Evolutionary conservation across 2,113 vertebrate species (phyloP).

Genomic region (Bombycilla garrulus): DNA sequence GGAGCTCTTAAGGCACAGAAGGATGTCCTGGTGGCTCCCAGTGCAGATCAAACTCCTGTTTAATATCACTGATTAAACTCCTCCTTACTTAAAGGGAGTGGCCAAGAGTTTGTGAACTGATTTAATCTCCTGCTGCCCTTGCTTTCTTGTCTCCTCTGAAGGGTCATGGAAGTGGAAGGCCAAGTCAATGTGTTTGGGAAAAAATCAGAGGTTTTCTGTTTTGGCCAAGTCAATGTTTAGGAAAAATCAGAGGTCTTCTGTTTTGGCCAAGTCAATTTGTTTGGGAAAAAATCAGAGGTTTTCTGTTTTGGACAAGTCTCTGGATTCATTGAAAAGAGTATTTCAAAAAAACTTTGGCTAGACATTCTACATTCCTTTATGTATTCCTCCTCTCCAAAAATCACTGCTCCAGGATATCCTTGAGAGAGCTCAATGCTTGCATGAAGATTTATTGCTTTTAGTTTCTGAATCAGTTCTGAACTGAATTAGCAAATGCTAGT

Average conservation of each 20-base stretch:
- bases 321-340: background rate
- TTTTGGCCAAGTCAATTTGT: background rate
- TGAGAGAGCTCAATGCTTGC: background rate
- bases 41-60: background rate
- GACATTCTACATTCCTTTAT: constrained; percentile 45
- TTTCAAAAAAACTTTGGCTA: constrained; percentile 39
- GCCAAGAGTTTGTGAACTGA: background rate
- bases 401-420: constrained; percentile 17
- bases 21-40: background rate
- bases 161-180: background rate
- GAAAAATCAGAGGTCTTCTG: background rate
- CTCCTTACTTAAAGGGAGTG: background rate
- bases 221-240: background rate
- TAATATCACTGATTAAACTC: background rate
- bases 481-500: background rate
- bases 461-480: background rate
- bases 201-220: background rate
- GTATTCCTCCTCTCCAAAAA: constrained; percentile 32
- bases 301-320: background rate
- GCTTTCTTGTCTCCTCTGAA: background rate
- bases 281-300: background rate
- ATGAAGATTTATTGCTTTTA: constrained; percentile 45
- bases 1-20: background rate
- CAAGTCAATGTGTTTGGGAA: background rate
- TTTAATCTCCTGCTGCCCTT: background rate